These are phyloP conservation scores for Megaptera novaeangliae DNA, from an alignment of 2,113 vertebrate genomes.

Conservation along the genomic window DNA sequence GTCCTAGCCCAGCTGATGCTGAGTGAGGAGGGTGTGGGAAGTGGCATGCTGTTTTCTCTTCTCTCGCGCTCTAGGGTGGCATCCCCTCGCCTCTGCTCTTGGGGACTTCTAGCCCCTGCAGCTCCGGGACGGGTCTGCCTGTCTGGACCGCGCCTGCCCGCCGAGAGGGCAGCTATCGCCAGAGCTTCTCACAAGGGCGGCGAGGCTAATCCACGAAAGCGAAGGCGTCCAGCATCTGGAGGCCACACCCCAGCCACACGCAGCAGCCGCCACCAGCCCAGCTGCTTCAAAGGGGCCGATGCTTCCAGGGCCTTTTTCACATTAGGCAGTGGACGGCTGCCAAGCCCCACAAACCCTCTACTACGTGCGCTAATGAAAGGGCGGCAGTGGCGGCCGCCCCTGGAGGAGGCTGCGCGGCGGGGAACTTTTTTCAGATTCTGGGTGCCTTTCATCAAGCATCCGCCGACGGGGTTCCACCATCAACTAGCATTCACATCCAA, in stretches of 20 bases:
- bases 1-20: neutral
- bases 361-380: conserved; percentile 32
- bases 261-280: conserved; percentile 18
- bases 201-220: conserved; percentile 57
- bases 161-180: neutral
- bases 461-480: neutral
- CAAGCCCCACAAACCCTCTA: conserved; percentile 66
- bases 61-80: neutral
- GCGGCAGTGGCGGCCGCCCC: neutral
- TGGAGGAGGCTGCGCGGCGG: neutral
- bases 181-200: neutral
- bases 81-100: rapidly evolving
- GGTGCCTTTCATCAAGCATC: conserved; percentile 53
- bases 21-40: rapidly evolving
- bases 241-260: conserved; percentile 65
- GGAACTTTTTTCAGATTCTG: conserved; percentile 66
- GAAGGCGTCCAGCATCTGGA: conserved; percentile 65
- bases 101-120: neutral
- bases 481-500: neutral
- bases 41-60: rapidly evolving
- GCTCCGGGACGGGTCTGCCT: rapidly evolving
- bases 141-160: neutral
- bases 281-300: conserved; percentile 73
- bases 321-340: conserved; percentile 71
- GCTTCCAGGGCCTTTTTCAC: conserved; percentile 66